Evolutionary conservation across 2,113 vertebrate species (phyloP), one percentile per base, ranked within the genome.

Genomic region (Butastur rufipennis): DNA sequence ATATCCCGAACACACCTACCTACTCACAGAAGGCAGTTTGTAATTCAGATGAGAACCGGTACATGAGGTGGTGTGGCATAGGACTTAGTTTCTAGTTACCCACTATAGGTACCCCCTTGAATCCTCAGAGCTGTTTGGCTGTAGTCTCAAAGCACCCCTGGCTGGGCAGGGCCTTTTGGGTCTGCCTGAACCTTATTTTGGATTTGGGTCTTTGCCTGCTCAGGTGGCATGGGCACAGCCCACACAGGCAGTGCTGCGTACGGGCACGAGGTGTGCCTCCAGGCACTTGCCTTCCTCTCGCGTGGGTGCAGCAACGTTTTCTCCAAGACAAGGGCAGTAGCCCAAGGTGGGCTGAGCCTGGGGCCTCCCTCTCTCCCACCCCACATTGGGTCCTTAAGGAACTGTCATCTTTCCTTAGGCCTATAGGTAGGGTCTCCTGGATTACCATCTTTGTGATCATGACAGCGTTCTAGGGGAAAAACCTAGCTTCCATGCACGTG

Each of bases 191-290:
- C 16, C 19, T 63, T 77, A 34, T 77, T 83, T 67, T 26, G 56
- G 6, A 26, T 75, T 80, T 21, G 4, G 13, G 12, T 83, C 36
- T 47, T 74, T 19, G 8, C 15, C 13, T 50, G 29, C 20, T 45
- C 38, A 25, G 40, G 45, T 52, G 22, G 38, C 6, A 2, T 5
- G 6, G 7, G 11, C 25, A 56, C 18, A 65, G 20, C 9, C 23
- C 43, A 27, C 0, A 0, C 2, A 8, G 0, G 0, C 1, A 4
- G 7, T 8, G 9, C 4, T 58, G 9, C 4, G 1, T 15, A 9
- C 2, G 0, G 45, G 45, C 17, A 26, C 0, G 0, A 72, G 47
- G 8, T n/a, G 19, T 27, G 34, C 11, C 16, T 81, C 19, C 34
- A 18, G 34, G 22, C 36, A 62, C 29, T 67, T 38, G 12, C 23